phyloP scores from a whole-genome alignment of 2,888 invertebrate genomes.

The Rhamnusium bicolor region DNA sequence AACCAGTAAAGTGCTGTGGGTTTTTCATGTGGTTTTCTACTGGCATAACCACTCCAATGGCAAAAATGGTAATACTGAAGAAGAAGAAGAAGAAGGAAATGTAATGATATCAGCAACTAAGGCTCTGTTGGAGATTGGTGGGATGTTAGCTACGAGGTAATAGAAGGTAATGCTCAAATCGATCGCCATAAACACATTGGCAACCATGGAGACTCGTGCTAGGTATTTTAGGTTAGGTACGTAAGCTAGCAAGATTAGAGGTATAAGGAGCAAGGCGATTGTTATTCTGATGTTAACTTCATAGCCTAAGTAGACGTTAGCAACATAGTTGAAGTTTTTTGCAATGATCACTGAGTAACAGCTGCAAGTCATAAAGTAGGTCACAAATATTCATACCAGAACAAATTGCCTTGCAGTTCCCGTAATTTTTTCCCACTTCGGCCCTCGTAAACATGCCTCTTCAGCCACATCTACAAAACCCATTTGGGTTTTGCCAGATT shows the following conservation, averaged over 20 bases:
- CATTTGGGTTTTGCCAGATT: constrained; percentile 81
- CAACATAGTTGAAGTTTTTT: constrained; percentile 83
- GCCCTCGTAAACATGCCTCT: constrained; percentile 84
- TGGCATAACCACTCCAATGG: constrained; percentile 98
- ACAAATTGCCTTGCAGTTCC: constrained; percentile 80
- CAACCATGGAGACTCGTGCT: constrained; percentile 94
- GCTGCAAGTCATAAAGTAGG: constrained; percentile 98
- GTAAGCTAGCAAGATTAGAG: constrained; percentile 87
- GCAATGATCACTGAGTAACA: constrained; percentile 97
- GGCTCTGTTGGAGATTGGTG: constrained; percentile 70
- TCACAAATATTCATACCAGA: constrained; percentile 86
- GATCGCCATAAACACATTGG: constrained; percentile 90
- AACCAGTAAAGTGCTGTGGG: constrained; percentile 84
- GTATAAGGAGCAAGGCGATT: constrained; percentile 80
- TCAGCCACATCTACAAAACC: constrained; percentile 92
- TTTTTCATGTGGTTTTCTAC: constrained; percentile 94
- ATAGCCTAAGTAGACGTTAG: constrained; percentile 74
- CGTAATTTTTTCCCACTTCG: constrained; percentile 78
- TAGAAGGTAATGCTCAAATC: constrained; percentile 93
- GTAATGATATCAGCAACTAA: constrained; percentile 66
- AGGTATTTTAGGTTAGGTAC: constrained; percentile 91
- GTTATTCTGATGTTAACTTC: constrained; percentile 76
- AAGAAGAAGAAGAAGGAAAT: constrained; percentile 92
- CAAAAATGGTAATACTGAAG: constrained; percentile 96
- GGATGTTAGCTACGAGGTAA: constrained; percentile 82